Base-by-base conservation (phyloP, 2,888 invertebrate species). In the Ectobius pallidus region DNA sequence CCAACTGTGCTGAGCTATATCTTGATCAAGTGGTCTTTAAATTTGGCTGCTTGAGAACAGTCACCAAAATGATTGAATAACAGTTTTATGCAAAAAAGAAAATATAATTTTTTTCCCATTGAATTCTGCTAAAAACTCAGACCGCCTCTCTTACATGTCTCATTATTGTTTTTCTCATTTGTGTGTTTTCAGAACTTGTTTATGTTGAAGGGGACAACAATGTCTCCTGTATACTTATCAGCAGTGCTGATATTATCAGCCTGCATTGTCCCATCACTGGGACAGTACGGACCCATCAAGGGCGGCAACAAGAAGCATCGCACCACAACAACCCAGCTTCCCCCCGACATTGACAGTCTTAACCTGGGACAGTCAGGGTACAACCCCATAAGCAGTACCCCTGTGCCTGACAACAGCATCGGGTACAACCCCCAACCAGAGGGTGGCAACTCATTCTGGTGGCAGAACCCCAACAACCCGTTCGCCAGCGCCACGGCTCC, bases 241-340 rank as follows among this genome's bases (percentile, higher is more conserved):
- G 65, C 22, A n/a, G 6, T 65, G 6, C 22, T 46, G 11, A n/a
- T 65, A 16, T 22, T 6, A 4, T 46, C 67, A 67, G 20, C 67
- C 3, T 42, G 20, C 25, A 34, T 44, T 27, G 22, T 25, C 39
- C 42, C 70, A 44, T 25, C 14, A 39, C 61, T 42, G 25, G 69
- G 58, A 0, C 72, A 72, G 61, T 72, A 72, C 62, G 72, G 69
- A 9, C 62, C 69, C 4, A 44, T 62, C 22, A 46, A 62, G 4
- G 30, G 30, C 14, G 39, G 39, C 18, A 39, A 25, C 18, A 63
- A 39, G 27, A 20, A 18, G 11, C 69, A 72, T 22, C 52, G 25
- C n/a, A 34, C 25, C 1, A 61, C 69, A 32, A 52, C 69, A 2
- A 69, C 72, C 14, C 62, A 46, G 25, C 52, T 72, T 14, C 69